Evolutionary conservation across 2,888 invertebrate species (phyloP).

Genomic region (Idaea aversata): DNA sequence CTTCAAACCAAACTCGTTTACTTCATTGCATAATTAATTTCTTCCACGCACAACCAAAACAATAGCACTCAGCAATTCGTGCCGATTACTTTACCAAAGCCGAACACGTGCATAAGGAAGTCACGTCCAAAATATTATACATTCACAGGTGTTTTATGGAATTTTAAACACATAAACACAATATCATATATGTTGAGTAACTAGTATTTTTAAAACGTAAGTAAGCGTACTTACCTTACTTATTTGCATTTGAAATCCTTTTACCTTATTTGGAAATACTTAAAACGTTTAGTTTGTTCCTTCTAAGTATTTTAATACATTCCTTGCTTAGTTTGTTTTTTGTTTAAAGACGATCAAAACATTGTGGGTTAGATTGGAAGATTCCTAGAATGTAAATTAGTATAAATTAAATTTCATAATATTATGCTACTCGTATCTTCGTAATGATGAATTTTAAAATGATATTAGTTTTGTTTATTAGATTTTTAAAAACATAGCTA

Average conservation of each 20-base stretch:
- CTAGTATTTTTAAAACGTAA: not conserved
- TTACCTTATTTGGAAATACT: not conserved
- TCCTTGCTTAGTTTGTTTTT: not conserved
- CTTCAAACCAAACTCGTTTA: not conserved
- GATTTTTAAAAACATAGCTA: not conserved
- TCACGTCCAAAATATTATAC: not conserved
- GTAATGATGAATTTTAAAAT: not conserved
- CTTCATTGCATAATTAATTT: not conserved
- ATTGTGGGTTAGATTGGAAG: not conserved
- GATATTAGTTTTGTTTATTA: not conserved
- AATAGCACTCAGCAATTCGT: not conserved
- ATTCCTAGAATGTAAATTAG: not conserved
- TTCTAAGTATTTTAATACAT: too few species aligned
- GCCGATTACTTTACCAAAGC: not conserved
- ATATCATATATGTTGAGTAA: not conserved
- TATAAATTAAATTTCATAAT: not conserved
- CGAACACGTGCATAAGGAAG: not conserved
- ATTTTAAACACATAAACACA: not conserved
- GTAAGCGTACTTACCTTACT: not conserved
- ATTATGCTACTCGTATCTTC: not conserved
- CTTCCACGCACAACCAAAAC: not conserved
- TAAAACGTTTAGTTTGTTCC: not conserved
- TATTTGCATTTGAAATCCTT: not conserved
- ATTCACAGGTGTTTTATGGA: not conserved
- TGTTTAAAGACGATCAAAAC: not conserved